These are phyloP conservation scores for Pseudachorutes palmiensis DNA, from an alignment of 1,140 invertebrate species.

Conservation along the genomic window DNA sequence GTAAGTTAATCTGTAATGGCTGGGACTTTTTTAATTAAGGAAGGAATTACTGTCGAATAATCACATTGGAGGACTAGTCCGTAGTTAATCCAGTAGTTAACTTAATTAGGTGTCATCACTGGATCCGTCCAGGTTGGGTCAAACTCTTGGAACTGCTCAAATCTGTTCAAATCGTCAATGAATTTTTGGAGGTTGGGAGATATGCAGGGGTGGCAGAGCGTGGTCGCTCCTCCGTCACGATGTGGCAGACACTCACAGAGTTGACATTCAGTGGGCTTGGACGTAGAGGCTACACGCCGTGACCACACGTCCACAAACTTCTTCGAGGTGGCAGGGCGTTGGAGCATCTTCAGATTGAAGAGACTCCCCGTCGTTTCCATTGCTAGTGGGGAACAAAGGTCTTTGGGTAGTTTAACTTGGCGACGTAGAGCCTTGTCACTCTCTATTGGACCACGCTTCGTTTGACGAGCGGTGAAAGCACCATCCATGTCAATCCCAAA, in stretches of 20 bases:
- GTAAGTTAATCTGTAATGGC: neutral
- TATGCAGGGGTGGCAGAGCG: slow-evolving; percentile 32
- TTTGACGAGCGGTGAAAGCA: slow-evolving; percentile 43
- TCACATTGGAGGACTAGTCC: neutral
- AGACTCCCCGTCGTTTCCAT: slow-evolving; percentile 47
- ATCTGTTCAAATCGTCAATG: slow-evolving; percentile 34
- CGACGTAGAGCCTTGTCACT: slow-evolving; percentile 41
- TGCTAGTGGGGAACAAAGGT: slow-evolving; percentile 47
- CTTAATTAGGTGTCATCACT: neutral
- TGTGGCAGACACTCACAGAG: slow-evolving; percentile 47
- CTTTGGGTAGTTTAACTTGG: slow-evolving; percentile 44
- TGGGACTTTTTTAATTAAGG: neutral
- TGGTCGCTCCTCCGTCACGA: slow-evolving; percentile 40
- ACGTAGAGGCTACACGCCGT: slow-evolving; percentile 41
- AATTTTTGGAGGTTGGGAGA: slow-evolving; percentile 28
- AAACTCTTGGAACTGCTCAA: slow-evolving; percentile 6
- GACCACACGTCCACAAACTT: slow-evolving; percentile 45
- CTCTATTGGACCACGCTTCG: slow-evolving; percentile 36
- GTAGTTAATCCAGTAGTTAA: neutral
- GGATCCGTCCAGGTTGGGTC: neutral
- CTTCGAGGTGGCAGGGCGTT: slow-evolving; percentile 37
- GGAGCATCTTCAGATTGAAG: slow-evolving; percentile 41
- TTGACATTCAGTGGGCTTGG: slow-evolving; percentile 43
- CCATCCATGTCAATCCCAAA: slow-evolving; percentile 45
- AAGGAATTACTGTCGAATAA: neutral